phyloP scores from a whole-genome alignment of 37 sponge, comb jelly and placozoan genomes.

The Cladorhizidae sp. region DNA sequence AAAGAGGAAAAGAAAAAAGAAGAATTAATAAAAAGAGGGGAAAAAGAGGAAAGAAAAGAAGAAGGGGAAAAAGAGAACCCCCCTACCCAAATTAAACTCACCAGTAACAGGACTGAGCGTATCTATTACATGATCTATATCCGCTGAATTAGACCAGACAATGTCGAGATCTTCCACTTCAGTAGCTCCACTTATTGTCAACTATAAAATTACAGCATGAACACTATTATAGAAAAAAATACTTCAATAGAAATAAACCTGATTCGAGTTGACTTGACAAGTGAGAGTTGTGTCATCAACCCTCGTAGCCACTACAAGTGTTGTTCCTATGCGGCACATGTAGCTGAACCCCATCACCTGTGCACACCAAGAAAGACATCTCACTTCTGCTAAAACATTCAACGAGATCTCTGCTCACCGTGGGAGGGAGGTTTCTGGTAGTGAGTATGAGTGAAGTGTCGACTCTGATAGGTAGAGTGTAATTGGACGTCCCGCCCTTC shows the following conservation, averaged over 20 bases:
- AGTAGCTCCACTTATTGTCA: too few species aligned
- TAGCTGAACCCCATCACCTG: conserved; percentile 38
- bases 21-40: too few species aligned
- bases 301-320: neutral
- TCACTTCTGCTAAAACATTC: too few species aligned
- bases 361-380: too few species aligned
- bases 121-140: neutral
- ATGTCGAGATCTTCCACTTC: neutral
- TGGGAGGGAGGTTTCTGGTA: conserved; percentile 45
- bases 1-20: neutral
- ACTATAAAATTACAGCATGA: too few species aligned
- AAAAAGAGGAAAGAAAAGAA: too few species aligned
- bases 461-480: conserved; percentile 31
- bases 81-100: neutral
- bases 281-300: conserved; percentile 18
- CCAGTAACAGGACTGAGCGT: neutral
- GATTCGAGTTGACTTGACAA: neutral
- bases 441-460: conserved; percentile 7
- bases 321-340: conserved; percentile 4
- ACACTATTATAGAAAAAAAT: too few species aligned
- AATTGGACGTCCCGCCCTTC: conserved; percentile 3
- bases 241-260: conserved; percentile 8
- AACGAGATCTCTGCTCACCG: conserved; percentile 7
- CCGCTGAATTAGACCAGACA: neutral
- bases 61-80: neutral